phyloP scores from a whole-genome alignment of 2,888 invertebrate genomes.

The Phyllotreta striolata region DNA sequence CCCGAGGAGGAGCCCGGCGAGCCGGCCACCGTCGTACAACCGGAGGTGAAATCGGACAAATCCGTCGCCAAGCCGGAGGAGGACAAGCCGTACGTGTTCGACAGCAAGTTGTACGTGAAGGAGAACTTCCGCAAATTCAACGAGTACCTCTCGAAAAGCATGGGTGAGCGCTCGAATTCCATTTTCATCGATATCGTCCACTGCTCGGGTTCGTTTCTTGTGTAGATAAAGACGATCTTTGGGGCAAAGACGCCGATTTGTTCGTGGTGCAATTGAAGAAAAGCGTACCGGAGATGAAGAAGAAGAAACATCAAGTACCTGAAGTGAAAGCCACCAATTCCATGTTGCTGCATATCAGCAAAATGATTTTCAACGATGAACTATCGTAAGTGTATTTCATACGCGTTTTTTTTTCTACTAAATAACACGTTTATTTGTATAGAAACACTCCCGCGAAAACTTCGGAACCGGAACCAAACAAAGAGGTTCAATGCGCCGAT shows the following conservation, averaged over 20 bases:
- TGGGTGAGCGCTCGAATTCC: too few species aligned
- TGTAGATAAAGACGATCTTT: slow-evolving; percentile 50
- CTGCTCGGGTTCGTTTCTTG: too few species aligned
- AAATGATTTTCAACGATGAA: background rate
- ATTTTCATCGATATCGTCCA: too few species aligned
- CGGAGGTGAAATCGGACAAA: background rate
- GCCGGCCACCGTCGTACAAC: background rate
- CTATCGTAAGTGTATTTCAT: too few species aligned
- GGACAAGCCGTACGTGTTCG: slow-evolving; percentile 52
- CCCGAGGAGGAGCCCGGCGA: background rate
- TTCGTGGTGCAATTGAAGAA: slow-evolving; percentile 40
- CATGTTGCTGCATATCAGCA: slow-evolving; percentile 1
- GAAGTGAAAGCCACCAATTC: background rate
- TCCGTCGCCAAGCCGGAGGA: slow-evolving; percentile 37
- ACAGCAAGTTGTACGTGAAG: slow-evolving; percentile 55
- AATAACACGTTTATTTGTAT: too few species aligned
- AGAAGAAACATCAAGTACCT: background rate
- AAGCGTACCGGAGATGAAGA: slow-evolving; percentile 11
- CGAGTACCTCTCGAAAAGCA: slow-evolving; percentile 47
- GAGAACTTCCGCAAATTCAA: slow-evolving; percentile 55
- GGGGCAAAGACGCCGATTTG: slow-evolving; percentile 55
- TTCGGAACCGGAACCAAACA: too few species aligned
- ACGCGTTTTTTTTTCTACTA: too few species aligned
- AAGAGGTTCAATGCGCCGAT: too few species aligned
- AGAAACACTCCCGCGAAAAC: too few species aligned